Evolutionary conservation across 2,797 vertebrate genomes (phyloP), one percentile per base, ranked within the genome.

Genomic region (Danio albolineatus): DNA sequence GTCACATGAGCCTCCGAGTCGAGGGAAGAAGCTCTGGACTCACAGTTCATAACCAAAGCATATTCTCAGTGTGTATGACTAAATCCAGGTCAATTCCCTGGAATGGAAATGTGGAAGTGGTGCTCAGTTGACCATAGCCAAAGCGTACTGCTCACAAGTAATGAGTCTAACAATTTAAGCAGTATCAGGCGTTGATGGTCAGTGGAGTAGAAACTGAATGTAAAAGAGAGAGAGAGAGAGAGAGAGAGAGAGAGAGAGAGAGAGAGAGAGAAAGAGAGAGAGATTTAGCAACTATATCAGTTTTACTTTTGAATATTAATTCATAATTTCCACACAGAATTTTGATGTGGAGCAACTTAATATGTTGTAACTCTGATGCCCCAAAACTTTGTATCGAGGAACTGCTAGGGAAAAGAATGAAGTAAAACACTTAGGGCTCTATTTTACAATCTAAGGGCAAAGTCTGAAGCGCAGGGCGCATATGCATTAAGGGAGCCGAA

Each of bases 1-100:
- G 88, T 80, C 86, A 89, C 88, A 87, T 84, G 85, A 88, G 86
- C 86, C 89, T 78, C 80, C 60, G 78, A 80, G 90, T 84, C 85
- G 82, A 87, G 83, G 82, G 13, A 81, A 88, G 67, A 90, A 87
- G 90, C 89, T 89, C 84, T 89, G 19, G 81, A 76, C 84, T 86
- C 65, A 84, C 84, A 86, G 84, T 49, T 56, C 66, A 60, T 60
- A 79, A 62, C 14, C 10, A 8, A 48, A 75, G 53, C 21, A 57
- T 69, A 78, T 56, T 53, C 17, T 8, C 1, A 62, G n/a, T 67
- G 46, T 62, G 46, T 43, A 74, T 66, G 67, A 54, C 71, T 77
- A 44, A 67, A 44, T 61, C 65, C 48, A 70, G 73, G 56, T 48
- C 46, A 36, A 53, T 64, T 75, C 46, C n/a, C 65, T 67, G 19